phyloP scores from a whole-genome alignment of 2,888 invertebrate genomes.

The Callosobruchus maculatus region DNA sequence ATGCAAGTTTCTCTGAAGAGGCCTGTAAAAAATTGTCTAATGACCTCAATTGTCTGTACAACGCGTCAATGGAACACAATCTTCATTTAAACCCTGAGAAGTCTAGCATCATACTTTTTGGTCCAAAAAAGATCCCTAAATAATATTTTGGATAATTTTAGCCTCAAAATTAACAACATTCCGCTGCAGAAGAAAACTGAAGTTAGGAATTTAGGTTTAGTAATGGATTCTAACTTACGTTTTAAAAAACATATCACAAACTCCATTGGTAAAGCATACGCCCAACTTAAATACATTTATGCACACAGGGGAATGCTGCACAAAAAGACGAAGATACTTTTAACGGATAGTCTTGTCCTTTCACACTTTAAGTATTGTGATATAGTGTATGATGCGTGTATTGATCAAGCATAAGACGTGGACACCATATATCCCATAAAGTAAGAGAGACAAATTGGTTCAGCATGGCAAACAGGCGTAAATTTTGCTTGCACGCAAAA shows the following conservation, averaged over 20 bases:
- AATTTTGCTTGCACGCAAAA: background rate
- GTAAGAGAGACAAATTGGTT: slow-evolving; percentile 6
- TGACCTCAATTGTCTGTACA: no score
- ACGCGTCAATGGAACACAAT: no score
- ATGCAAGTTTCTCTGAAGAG: no score
- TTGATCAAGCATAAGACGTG: slow-evolving; percentile 9
- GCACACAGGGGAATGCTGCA: slow-evolving; percentile 1
- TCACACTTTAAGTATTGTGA: slow-evolving; percentile 10
- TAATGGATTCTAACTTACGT: background rate
- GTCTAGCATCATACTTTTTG: no score
- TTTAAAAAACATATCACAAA: slow-evolving; percentile 3
- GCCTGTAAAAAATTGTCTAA: no score
- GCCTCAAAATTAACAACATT: no score
- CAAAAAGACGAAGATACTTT: slow-evolving; percentile 3
- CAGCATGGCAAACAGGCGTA: slow-evolving; percentile 3
- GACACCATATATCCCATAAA: slow-evolving; percentile 3
- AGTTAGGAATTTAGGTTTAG: slow-evolving; percentile 2
- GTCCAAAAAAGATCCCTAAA: no score
- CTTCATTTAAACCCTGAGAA: no score
- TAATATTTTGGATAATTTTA: no score
- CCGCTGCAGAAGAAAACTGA: no score
- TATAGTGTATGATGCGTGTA: slow-evolving; percentile 8
- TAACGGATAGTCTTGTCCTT: slow-evolving; percentile 7
- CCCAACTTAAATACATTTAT: slow-evolving; percentile 4
- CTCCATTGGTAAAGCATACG: slow-evolving; percentile 6